Evolutionary conservation across 2,888 invertebrate species (phyloP).

Genomic region (Nomada fucata): DNA sequence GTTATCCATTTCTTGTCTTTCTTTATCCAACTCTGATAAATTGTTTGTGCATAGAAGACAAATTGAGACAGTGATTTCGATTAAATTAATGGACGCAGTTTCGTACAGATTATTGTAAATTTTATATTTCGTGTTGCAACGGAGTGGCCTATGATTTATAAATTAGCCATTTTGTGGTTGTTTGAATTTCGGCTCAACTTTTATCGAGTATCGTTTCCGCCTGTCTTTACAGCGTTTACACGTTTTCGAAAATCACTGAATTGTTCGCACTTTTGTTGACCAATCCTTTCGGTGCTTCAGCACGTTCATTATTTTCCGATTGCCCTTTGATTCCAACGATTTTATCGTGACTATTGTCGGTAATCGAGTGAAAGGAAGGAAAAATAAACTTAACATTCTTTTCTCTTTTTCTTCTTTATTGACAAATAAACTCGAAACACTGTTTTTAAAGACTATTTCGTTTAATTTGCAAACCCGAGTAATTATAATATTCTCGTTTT

Average conservation of each 20-base stretch:
- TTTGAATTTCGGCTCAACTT: constrained; percentile 10
- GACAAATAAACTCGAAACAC: no score
- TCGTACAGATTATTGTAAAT: background rate
- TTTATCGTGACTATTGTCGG: constrained; percentile 12
- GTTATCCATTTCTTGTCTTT: background rate
- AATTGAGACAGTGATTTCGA: background rate
- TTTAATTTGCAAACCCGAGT: background rate
- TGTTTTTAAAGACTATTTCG: no score
- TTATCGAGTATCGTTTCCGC: constrained; percentile 24
- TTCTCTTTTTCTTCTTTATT: background rate
- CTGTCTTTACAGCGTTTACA: constrained; percentile 14
- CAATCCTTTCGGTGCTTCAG: background rate
- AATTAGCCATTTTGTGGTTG: constrained; percentile 1
- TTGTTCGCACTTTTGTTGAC: constrained; percentile 5
- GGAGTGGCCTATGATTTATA: constrained; percentile 29
- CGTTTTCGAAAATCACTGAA: constrained; percentile 25
- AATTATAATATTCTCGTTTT: background rate
- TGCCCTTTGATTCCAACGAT: constrained; percentile 3
- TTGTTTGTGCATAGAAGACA: constrained; percentile 4
- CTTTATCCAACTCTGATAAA: background rate
- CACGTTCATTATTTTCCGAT: constrained; percentile 35
- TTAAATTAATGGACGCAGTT: background rate
- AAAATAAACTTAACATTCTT: constrained; percentile 2
- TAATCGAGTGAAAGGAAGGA: background rate
- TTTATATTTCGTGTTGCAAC: constrained; percentile 3